Evolutionary conservation across 1,140 invertebrate species (phyloP), one percentile per base, ranked within the genome.

Genomic region (Apocrypta bakeri): DNA sequence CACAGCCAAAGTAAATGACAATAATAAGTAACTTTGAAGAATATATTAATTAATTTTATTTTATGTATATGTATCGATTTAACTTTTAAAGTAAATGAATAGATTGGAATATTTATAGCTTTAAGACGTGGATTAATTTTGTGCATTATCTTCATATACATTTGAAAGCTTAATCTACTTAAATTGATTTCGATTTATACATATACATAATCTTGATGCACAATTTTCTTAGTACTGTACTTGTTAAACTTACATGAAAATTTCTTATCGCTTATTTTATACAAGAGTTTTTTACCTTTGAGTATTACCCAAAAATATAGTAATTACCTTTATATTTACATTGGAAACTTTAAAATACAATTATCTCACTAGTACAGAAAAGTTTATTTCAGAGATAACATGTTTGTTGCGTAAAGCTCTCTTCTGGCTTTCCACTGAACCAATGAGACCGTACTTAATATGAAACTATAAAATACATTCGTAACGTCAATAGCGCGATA

Each of bases 361-460:
- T 27, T 29, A 31, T 56, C 24, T 24, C 42, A 33, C 8, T 69
- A 25, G 7, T 68, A 11, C 21, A 25, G 33, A 37, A 37, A 9
- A 37, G 33, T 33, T 71, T 1, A 71, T 56, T 71, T 79, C 29
- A 71, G 21, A 48, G 66, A 71, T 79, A 79, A 48, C 9, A 42
- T 17, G 0, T 81, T 73, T 74, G 7, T 81, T 74, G 42, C n/a
- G 27, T 81, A 81, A 81, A 40, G 2, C 56, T 63, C 48, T 21
- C 21, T 63, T 69, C 27, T 63, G 42, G 61, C 27, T 63, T 61
- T 9, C 4, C 27, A 24, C 40, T 81, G 7, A 37, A 42, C 17
- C 56, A 66, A 33, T 64, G 37, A 74, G 27, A 81, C n/a, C 17
- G 48, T 72, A 72, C 68, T 63, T 80, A 80, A 79, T 24, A 17